phyloP scores from a whole-genome alignment of 2,113 vertebrate genomes.

The Halcyon malimbica region DNA sequence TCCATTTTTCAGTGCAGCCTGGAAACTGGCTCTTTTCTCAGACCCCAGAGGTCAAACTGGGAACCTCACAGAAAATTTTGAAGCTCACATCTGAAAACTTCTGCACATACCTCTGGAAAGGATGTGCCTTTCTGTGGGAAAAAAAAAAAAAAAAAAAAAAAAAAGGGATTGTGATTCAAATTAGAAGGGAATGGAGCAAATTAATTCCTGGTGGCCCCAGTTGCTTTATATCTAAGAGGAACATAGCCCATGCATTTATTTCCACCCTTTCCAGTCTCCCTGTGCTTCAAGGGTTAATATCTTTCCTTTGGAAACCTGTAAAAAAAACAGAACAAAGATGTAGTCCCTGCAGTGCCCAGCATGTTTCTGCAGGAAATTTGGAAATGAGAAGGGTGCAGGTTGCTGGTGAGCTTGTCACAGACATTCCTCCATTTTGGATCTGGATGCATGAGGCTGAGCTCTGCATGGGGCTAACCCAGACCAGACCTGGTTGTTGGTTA shows the following conservation, averaged over 20 bases:
- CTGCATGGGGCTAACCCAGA: fast-evolving
- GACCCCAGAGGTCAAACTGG: not conserved
- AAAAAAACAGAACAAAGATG: not conserved
- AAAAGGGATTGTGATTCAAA: not conserved
- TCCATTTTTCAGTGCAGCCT: not conserved
- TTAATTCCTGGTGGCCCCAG: not conserved
- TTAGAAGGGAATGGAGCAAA: not conserved
- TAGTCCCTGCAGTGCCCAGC: not conserved
- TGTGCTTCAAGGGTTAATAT: not conserved
- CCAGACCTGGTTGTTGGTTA: not conserved
- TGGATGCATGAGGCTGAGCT: not conserved
- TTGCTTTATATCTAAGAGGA: not conserved
- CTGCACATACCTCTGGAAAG: not conserved
- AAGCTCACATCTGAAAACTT: not conserved
- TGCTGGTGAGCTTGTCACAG: not conserved
- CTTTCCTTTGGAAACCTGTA: not conserved
- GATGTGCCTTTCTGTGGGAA: not conserved
- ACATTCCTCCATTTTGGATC: not conserved
- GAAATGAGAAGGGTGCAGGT: not conserved
- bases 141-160: not conserved
- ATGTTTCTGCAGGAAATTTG: not conserved
- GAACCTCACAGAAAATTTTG: not conserved
- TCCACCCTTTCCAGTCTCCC: not conserved
- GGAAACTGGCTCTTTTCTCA: not conserved
- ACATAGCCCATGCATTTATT: not conserved